Percentiles rank a stretch among this genome's conserved stretches.
These are phyloP conservation scores for Leucania comma DNA, from an alignment of 2,888 invertebrate genomes.

Conservation along the genomic window DNA sequence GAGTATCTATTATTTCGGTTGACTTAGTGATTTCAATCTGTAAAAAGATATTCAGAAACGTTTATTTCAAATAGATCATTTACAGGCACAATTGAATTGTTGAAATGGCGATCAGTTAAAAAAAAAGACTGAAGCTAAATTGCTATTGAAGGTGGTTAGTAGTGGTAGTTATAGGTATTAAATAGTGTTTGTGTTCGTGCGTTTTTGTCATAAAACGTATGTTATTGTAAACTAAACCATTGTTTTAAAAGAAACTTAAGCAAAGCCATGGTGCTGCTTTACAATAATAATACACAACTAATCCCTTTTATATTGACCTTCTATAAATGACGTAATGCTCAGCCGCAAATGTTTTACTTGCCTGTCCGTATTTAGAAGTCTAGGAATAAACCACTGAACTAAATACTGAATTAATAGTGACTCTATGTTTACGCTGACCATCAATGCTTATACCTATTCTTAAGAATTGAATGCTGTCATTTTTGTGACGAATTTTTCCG, in stretches of 20 bases:
- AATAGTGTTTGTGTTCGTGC: background rate
- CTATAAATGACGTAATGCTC: conserved; percentile 22
- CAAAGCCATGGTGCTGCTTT: background rate
- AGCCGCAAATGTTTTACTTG: conserved; percentile 17
- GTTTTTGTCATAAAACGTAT: background rate
- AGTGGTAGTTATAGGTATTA: too few relatives aligned
- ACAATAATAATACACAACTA: conserved; percentile 7
- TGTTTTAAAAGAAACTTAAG: conserved; percentile 2
- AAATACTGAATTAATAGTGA: conserved; percentile 39
- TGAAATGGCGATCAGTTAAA: too few relatives aligned
- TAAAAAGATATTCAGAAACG: too few relatives aligned
- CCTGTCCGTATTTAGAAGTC: conserved; percentile 33
- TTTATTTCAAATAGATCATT: too few relatives aligned
- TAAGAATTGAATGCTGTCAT: conserved; percentile 34
- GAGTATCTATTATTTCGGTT: too few relatives aligned
- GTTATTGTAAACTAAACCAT: background rate
- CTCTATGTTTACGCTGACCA: conserved; percentile 10
- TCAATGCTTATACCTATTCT: background rate
- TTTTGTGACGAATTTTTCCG: conserved; percentile 42
- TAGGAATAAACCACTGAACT: conserved; percentile 16
- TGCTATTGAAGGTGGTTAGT: too few relatives aligned
- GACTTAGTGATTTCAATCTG: too few relatives aligned
- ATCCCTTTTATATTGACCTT: conserved; percentile 27
- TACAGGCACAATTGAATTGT: too few relatives aligned
- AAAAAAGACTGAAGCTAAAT: too few relatives aligned